These are phyloP conservation scores for Sphyrna mokarran DNA, from an alignment of 2,113 vertebrate species.

Conservation along the genomic window DNA sequence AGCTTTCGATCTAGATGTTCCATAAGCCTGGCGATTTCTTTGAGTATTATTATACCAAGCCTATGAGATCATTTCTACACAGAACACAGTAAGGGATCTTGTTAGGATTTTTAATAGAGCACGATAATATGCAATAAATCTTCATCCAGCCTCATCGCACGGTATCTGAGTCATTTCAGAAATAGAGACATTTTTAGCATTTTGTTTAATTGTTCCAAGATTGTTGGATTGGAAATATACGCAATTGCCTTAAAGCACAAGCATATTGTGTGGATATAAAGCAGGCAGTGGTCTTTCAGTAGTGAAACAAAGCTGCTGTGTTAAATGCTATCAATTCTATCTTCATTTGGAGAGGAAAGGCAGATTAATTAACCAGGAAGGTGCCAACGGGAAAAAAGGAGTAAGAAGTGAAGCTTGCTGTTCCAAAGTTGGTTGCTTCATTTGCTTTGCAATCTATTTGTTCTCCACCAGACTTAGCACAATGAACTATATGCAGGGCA, in stretches of 20 bases:
- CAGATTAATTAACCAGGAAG: conserved; percentile 5
- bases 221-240: conserved; percentile 1
- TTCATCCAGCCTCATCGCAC: neutral
- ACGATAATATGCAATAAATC: neutral
- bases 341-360: neutral
- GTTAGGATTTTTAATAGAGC: neutral
- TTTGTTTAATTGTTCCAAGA: conserved; percentile 26
- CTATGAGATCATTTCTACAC: conserved; percentile 8
- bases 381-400: neutral
- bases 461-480: neutral
- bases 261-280: neutral
- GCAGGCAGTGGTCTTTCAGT: conserved; percentile 2
- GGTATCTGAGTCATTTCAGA: conserved; percentile 20
- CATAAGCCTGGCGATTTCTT: neutral
- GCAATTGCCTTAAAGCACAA: conserved; percentile 5
- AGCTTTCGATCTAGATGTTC: neutral
- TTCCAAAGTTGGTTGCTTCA: neutral
- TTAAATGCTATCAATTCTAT: conserved; percentile 2
- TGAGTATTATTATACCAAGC: neutral
- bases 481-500: neutral
- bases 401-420: neutral
- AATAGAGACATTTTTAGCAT: conserved; percentile 12
- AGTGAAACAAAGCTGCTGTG: conserved; percentile 25
- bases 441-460: neutral
- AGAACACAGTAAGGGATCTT: neutral